These are phyloP conservation scores for Podarcis lilfordi DNA, from an alignment of 2,797 vertebrate genomes.

Conservation along the genomic window DNA sequence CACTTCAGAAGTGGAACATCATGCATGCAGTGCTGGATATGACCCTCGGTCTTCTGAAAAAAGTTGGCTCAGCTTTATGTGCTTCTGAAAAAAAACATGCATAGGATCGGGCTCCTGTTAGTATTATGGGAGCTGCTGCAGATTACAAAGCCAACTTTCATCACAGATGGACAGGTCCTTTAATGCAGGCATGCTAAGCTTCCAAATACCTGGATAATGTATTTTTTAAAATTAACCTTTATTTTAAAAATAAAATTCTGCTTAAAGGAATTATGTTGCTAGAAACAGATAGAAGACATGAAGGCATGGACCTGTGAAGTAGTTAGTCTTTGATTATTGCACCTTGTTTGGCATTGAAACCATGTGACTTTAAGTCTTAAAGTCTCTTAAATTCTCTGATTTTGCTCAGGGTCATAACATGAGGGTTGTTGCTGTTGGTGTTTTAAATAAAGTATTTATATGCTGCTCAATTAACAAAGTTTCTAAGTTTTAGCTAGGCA, in stretches of 20 bases:
- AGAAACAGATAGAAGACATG: background rate
- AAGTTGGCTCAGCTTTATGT: background rate
- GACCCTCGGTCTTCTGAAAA: too few relatives aligned
- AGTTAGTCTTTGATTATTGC: background rate
- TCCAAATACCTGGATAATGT: background rate
- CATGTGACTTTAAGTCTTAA: background rate
- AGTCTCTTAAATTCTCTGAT: background rate
- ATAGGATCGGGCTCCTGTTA: background rate
- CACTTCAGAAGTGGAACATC: too few relatives aligned
- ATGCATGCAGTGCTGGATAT: too few relatives aligned
- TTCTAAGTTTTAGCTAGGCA: constrained; percentile 3
- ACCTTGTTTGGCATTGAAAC: background rate
- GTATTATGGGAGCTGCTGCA: background rate
- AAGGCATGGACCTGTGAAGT: background rate
- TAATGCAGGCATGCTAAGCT: background rate
- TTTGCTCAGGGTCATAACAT: background rate
- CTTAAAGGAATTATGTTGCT: too few relatives aligned
- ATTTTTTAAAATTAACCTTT: background rate
- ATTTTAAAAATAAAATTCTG: too few relatives aligned
- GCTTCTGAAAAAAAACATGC: background rate
- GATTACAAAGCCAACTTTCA: background rate
- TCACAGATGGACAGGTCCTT: background rate
- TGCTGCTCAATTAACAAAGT: too few relatives aligned
- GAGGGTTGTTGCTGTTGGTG: background rate
- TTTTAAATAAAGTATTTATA: too few relatives aligned